Base-by-base conservation (phyloP, 2,113 vertebrate species). In the Tamias sibiricus region DNA sequence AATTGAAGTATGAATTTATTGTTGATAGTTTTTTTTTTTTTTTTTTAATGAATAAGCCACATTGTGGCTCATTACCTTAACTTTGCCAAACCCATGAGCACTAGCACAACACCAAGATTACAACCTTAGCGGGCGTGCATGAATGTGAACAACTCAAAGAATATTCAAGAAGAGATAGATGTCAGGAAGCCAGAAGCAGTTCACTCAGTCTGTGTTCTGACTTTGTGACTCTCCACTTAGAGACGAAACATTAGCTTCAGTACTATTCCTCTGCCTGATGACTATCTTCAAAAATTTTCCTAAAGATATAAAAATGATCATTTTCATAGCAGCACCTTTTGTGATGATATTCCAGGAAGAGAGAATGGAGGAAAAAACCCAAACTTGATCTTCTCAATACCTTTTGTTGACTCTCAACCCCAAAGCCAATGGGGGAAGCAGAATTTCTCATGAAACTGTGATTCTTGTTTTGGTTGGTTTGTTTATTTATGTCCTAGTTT, bases 1-100 rank as follows among this genome's bases (percentile, higher is more conserved):
- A 94, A 92, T 52, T 26, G n/a, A 40, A 87, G 47, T n/a, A n/a
- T 69, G 64, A 17, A 57, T 79, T 95, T 68, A 68, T 64, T 94
- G 17, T n/a, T 87, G 59, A 30, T 16, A 66, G 24, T 59, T 57
- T 69, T 74, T 62, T 80, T 74, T 24, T 47, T n/a, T n/a, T n/a
- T n/a, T n/a, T n/a, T n/a, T n/a, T n/a, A 49, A 0, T 0, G 30
- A 42, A 12, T 11, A 59, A 71, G 14, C 32, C 7, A 62, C 35
- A 0, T 8, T 22, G 19, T 62, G 26, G 16, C 8, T 75, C 16
- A 4, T 35, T 42, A 9, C 20, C 4, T n/a, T 14, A 11, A 8
- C 22, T n/a, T 40, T 35, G 20, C 26, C 47, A 14, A 68, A 35
- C 6, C 24, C 24, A 22, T 54, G 49, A 40, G 13, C 17, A 3